These are phyloP conservation scores for Drosophila watanabei DNA, from an alignment of 1,140 invertebrate species.

Conservation along the genomic window DNA sequence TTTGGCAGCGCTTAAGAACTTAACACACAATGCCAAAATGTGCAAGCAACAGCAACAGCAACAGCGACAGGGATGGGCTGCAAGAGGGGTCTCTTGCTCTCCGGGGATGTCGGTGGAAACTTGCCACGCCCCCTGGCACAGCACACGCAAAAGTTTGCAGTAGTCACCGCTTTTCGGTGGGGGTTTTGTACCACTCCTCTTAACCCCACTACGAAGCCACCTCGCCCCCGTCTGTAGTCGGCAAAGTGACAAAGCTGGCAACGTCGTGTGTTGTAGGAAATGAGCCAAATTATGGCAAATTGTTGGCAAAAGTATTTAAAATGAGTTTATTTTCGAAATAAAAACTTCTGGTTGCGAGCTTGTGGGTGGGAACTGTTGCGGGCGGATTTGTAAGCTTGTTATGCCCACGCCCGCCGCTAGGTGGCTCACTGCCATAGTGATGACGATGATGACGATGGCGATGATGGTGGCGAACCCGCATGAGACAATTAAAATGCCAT, in stretches of 20 bases:
- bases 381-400: constrained; percentile 11
- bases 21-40: constrained; percentile 74
- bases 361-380: constrained; percentile 18
- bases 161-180: constrained; percentile 11
- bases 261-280: constrained; percentile 73
- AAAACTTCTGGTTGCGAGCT: constrained; percentile 60
- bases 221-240: neutral
- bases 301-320: constrained; percentile 83
- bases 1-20: constrained; percentile 82
- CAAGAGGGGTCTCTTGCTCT: neutral
- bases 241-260: constrained; percentile 70
- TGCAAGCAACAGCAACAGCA: constrained; percentile 46
- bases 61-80: neutral
- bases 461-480: constrained; percentile 29
- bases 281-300: constrained; percentile 84
- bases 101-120: constrained; percentile 11
- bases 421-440: constrained; percentile 21
- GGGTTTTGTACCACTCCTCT: neutral
- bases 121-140: constrained; percentile 29
- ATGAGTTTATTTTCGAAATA: constrained; percentile 79
- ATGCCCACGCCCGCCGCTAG: constrained; percentile 18
- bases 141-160: constrained; percentile 58
- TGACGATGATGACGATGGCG: neutral
- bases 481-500: constrained; percentile 77
- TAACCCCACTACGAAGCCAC: neutral